Percentiles rank a stretch among this genome's conserved stretches.
Conservation (phyloP, 1,140 invertebrate species). For the Ceratina australensis region DNA sequence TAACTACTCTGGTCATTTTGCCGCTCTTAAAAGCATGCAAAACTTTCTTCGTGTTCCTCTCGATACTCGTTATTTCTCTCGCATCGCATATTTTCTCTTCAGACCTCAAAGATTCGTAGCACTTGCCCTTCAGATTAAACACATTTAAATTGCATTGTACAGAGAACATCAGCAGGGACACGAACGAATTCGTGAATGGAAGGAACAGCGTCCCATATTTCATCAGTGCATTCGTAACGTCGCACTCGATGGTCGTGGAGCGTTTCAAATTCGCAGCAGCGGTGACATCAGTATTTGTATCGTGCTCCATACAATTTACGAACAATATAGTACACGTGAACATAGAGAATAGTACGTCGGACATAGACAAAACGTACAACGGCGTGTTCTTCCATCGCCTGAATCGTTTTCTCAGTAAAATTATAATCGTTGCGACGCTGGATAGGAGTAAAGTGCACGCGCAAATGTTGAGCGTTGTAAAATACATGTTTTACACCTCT, state of each 20-base stretch:
- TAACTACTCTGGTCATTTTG: background rate
- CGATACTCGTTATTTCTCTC: background rate
- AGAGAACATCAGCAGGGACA: slow-evolving; percentile 57
- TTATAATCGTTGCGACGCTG: slow-evolving; percentile 41
- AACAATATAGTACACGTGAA: slow-evolving; percentile 44
- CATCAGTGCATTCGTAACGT: slow-evolving; percentile 44
- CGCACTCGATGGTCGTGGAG: slow-evolving; percentile 32
- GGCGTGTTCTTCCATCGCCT: slow-evolving; percentile 38
- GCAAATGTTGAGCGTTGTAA: slow-evolving; percentile 21
- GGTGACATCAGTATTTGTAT: too few species aligned
- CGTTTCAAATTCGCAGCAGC: background rate
- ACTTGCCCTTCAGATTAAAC: slow-evolving; percentile 21
- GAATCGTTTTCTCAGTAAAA: slow-evolving; percentile 46
- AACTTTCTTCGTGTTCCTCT: background rate
- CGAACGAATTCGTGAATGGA: slow-evolving; percentile 59
- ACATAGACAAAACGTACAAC: slow-evolving; percentile 51
- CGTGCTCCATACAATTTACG: slow-evolving; percentile 20
- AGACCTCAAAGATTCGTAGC: slow-evolving; percentile 1
- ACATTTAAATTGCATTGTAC: slow-evolving; percentile 55
- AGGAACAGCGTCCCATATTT: slow-evolving; percentile 60
- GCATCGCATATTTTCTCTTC: background rate
- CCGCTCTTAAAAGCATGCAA: background rate
- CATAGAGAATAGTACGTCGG: slow-evolving; percentile 51
- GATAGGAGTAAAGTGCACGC: slow-evolving; percentile 50
- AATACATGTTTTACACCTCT: slow-evolving; percentile 42